Evolutionary conservation across 2,888 invertebrate species (phyloP).

Genomic region (Crematogaster levior): DNA sequence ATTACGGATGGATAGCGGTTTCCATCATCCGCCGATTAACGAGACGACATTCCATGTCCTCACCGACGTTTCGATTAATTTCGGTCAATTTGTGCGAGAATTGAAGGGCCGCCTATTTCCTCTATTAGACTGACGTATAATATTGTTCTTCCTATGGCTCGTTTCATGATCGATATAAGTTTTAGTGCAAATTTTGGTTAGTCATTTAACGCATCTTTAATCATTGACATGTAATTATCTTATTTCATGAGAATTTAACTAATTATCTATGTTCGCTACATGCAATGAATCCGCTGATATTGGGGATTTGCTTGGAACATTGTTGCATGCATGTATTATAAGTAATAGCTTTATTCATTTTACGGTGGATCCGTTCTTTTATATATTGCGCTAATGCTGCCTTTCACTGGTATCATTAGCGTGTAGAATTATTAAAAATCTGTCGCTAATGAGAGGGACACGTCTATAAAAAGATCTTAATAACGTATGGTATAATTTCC

Average conservation of each 20-base stretch:
- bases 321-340: background rate
- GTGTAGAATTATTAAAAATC: background rate
- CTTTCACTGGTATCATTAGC: slow-evolving; percentile 1
- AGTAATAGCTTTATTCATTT: slow-evolving; percentile 24
- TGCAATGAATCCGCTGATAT: slow-evolving; percentile 5
- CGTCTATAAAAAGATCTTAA: background rate
- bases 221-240: too few relatives aligned
- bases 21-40: slow-evolving; percentile 8
- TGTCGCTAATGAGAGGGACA: background rate
- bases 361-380: background rate
- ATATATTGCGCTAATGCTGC: background rate
- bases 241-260: background rate
- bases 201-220: background rate
- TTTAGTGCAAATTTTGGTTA: background rate
- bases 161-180: background rate
- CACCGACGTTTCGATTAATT: slow-evolving; percentile 52
- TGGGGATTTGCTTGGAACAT: background rate
- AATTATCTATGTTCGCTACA: background rate
- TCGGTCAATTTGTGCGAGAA: slow-evolving; percentile 47
- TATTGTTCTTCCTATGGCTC: background rate
- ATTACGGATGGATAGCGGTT: background rate
- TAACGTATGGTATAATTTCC: background rate
- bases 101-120: slow-evolving; percentile 31
- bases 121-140: slow-evolving; percentile 4
- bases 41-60: background rate